Percentiles rank a stretch among this genome's conserved stretches.
Evolutionary conservation across 2,797 vertebrate species (phyloP).

Genomic region (Cygnus olor): DNA sequence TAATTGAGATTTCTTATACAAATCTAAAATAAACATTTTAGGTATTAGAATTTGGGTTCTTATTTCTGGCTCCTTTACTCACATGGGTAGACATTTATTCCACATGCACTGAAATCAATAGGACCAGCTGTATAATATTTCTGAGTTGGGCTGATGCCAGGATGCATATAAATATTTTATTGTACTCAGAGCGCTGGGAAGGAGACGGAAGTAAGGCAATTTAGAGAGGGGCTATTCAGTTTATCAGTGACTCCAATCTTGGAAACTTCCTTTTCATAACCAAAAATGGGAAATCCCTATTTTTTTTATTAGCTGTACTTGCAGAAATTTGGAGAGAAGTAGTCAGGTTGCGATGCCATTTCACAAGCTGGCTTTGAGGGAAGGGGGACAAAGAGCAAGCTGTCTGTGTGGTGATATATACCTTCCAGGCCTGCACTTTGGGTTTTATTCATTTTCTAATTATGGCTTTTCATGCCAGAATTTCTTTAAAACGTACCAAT

Average conservation of each 20-base stretch:
- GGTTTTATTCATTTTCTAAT: neutral
- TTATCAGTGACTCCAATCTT: conserved; percentile 45
- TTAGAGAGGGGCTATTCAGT: conserved; percentile 15
- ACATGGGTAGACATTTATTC: neutral
- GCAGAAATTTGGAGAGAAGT: neutral
- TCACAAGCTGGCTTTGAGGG: neutral
- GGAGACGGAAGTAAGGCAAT: conserved; percentile 45
- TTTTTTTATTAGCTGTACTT: conserved; percentile 20
- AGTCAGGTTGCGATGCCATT: neutral
- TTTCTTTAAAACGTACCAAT: neutral
- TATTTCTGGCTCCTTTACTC: neutral
- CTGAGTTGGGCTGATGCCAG: conserved; percentile 38
- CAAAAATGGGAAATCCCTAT: conserved; percentile 19
- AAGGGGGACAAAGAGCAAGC: neutral
- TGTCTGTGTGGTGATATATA: neutral
- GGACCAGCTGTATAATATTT: conserved; percentile 35
- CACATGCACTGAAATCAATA: conserved; percentile 20
- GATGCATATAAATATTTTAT: conserved; percentile 55
- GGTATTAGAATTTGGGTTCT: neutral
- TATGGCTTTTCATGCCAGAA: neutral
- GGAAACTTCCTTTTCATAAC: conserved; percentile 51
- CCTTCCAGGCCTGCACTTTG: neutral
- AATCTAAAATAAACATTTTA: neutral
- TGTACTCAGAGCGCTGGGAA: conserved; percentile 38
- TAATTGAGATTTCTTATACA: neutral